Evolutionary conservation across 1,140 invertebrate species (phyloP).

Genomic region (Varroa destructor): DNA sequence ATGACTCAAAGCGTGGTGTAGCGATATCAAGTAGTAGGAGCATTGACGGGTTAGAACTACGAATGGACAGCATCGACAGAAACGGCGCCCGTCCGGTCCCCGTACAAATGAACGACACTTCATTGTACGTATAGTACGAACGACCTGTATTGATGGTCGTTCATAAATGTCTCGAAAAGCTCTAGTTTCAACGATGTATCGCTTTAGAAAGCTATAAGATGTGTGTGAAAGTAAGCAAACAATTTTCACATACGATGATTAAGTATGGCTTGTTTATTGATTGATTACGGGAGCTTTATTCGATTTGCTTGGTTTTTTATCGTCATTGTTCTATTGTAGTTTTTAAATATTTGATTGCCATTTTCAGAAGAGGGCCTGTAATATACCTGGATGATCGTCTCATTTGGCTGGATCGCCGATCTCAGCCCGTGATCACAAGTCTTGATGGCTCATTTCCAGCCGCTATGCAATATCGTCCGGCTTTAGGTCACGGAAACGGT

Average conservation of each 20-base stretch:
- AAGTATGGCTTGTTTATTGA: too few relatives aligned
- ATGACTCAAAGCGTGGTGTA: constrained; percentile 4
- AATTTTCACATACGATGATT: too few relatives aligned
- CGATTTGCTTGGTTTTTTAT: not conserved
- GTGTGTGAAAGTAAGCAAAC: too few relatives aligned
- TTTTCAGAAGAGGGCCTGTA: not conserved
- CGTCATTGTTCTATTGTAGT: not conserved
- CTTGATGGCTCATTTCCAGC: not conserved
- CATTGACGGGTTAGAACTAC: constrained; percentile 5
- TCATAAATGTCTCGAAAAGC: too few relatives aligned
- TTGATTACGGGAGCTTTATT: too few relatives aligned
- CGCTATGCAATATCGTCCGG: too few relatives aligned
- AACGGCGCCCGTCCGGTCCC: not conserved
- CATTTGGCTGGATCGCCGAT: constrained; percentile 16
- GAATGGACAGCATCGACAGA: too few relatives aligned
- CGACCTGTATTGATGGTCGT: too few relatives aligned
- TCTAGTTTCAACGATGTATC: too few relatives aligned
- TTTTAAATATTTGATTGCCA: not conserved
- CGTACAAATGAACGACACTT: not conserved
- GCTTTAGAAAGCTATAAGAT: too few relatives aligned
- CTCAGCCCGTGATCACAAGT: constrained; percentile 7
- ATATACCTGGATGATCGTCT: constrained; percentile 27
- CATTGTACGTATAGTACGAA: not conserved
- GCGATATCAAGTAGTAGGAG: constrained; percentile 1
- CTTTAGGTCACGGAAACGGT: too few relatives aligned